These are phyloP conservation scores for cat (Felis catus) DNA, from an alignment of 2,113 vertebrate species.

Conservation along the genomic window F.catus_Fca126_mat1.0 CM031412.1:65348501-65349000, in stretches of 20 bases:
- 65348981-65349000: conserved; percentile 19
- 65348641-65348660: not conserved
- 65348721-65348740: not conserved
- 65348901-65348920: not conserved
- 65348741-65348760: not conserved
- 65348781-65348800: not conserved
- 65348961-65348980: conserved; percentile 47
- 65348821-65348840: conserved; percentile 28
- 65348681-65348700: not conserved
- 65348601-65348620: not conserved
- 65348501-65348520: not conserved
- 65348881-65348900: not conserved
- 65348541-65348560: not conserved
- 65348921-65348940: not conserved
- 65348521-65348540: not conserved
- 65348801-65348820: conserved; percentile 42
- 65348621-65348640: not conserved
- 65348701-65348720: not conserved
- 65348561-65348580: not conserved
- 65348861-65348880: not conserved
- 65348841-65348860: conserved; percentile 19
- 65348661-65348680: not conserved
- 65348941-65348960: conserved; percentile 29
- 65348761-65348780: not conserved
- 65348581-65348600: not conserved